Percentiles rank a stretch among this genome's conserved stretches.
Conservation (phyloP, 2,113 vertebrate genomes). For the Cephalopholis sonnerati region DNA sequence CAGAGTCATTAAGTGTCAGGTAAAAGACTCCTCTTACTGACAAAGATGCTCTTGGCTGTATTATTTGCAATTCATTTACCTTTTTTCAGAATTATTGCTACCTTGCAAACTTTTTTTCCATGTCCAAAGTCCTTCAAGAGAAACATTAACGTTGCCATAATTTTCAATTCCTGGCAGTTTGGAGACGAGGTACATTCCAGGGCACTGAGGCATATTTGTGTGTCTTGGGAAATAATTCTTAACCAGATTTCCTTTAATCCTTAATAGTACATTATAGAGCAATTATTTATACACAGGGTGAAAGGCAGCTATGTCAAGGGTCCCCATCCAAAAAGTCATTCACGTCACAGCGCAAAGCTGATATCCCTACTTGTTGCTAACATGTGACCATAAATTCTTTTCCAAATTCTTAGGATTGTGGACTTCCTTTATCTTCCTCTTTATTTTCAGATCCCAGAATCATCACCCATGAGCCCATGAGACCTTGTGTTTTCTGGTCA, state of each 20-base stretch:
- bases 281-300: background rate
- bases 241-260: background rate
- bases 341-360: background rate
- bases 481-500: too few species aligned
- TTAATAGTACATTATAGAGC: background rate
- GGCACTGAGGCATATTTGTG: slow-evolving; percentile 11
- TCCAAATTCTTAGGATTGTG: background rate
- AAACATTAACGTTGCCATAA: background rate
- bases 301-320: background rate
- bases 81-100: background rate
- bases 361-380: background rate
- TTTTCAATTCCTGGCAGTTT: slow-evolving; percentile 20
- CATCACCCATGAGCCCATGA: background rate
- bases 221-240: slow-evolving; percentile 35
- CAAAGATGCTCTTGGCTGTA: background rate
- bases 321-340: background rate
- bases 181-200: slow-evolving; percentile 40
- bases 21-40: background rate
- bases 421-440: background rate
- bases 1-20: background rate
- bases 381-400: background rate
- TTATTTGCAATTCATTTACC: too few species aligned
- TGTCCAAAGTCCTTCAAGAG: background rate
- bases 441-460: background rate
- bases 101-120: slow-evolving; percentile 16